Conservation (phyloP, 1,140 invertebrate genomes). For the Medauroidea extradentata region DNA sequence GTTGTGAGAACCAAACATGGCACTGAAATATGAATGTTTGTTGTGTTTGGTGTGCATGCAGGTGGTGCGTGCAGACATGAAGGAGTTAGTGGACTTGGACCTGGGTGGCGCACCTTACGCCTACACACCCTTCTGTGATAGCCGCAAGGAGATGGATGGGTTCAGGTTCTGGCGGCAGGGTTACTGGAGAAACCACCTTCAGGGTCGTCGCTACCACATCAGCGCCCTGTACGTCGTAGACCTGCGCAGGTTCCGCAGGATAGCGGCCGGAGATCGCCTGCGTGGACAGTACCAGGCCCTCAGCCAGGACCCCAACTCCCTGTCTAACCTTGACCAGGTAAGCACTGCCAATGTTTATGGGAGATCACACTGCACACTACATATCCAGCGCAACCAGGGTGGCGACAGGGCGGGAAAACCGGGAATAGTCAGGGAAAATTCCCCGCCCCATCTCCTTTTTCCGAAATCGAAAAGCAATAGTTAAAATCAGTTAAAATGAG, state of each 20-base stretch:
- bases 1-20: neutral
- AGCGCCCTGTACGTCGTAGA: slow-evolving; percentile 98
- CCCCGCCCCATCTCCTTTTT: no score
- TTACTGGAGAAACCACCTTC: slow-evolving; percentile 97
- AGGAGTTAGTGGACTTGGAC: slow-evolving; percentile 92
- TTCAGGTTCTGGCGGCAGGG: slow-evolving; percentile 99
- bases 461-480: no score
- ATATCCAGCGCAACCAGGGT: no score
- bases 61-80: slow-evolving; percentile 95
- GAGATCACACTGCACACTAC: no score
- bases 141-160: slow-evolving; percentile 97
- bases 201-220: slow-evolving; percentile 95
- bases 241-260: slow-evolving; percentile 90
- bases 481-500: no score
- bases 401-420: no score
- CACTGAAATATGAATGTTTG: slow-evolving; percentile 9
- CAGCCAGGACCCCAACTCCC: slow-evolving; percentile 94
- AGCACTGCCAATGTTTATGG: neutral
- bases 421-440: no score
- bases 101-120: slow-evolving; percentile 97
- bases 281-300: slow-evolving; percentile 95
- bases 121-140: slow-evolving; percentile 99
- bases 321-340: slow-evolving; percentile 90
- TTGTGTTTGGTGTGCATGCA: slow-evolving; percentile 33
- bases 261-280: slow-evolving; percentile 95